phyloP scores from a whole-genome alignment of 2,113 vertebrate species.

The Poeciliopsis prolifica region DNA sequence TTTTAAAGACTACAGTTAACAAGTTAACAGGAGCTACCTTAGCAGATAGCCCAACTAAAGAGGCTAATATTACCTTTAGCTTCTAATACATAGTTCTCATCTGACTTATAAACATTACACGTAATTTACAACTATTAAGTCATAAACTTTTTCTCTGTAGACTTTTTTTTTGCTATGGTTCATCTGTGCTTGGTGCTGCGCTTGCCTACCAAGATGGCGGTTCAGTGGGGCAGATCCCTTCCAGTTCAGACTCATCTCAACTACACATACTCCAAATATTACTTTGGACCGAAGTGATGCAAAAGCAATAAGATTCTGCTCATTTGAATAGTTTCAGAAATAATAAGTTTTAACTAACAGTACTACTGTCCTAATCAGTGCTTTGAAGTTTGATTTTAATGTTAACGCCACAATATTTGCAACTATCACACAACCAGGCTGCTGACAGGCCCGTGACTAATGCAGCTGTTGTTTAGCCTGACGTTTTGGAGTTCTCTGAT shows the following conservation, averaged over 20 bases:
- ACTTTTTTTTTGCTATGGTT: too few relatives aligned
- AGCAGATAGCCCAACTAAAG: neutral
- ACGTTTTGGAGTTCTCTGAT: conserved; percentile 27
- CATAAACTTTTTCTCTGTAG: too few relatives aligned
- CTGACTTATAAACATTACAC: too few relatives aligned
- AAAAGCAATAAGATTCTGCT: neutral
- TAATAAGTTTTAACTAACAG: neutral
- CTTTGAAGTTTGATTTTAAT: too few relatives aligned
- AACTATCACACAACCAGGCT: neutral
- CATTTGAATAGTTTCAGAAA: too few relatives aligned
- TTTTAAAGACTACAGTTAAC: too few relatives aligned
- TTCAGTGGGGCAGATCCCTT: too few relatives aligned
- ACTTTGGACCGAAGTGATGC: neutral
- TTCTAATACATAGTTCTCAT: neutral
- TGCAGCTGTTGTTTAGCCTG: conserved; percentile 21
- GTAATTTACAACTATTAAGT: too few relatives aligned
- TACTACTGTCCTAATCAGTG: neutral
- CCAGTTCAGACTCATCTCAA: too few relatives aligned
- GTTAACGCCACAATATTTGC: neutral
- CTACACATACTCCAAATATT: neutral
- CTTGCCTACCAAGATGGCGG: too few relatives aligned
- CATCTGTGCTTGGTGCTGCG: too few relatives aligned
- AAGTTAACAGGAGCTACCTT: too few relatives aligned
- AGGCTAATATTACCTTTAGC: neutral
- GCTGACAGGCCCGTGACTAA: neutral